Evolutionary conservation across 2,888 invertebrate species (phyloP).

Genomic region (Resseliella maxima): DNA sequence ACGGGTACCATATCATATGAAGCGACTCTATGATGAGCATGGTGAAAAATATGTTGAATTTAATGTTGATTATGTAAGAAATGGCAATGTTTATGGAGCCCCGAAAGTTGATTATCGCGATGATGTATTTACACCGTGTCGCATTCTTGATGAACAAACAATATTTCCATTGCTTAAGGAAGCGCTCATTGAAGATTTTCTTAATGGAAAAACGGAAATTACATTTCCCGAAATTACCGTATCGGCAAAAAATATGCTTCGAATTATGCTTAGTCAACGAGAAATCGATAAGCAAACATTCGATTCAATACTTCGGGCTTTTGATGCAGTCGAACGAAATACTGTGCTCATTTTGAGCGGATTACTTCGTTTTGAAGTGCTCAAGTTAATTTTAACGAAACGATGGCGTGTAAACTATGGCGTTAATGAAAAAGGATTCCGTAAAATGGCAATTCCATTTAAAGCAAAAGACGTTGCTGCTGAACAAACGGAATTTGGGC

Average conservation of each 20-base stretch:
- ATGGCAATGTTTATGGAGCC: neutral
- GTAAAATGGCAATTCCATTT: conserved; percentile 56
- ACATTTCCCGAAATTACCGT: neutral
- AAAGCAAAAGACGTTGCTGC: conserved; percentile 56
- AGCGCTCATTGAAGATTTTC: conserved; percentile 8
- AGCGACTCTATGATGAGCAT: neutral
- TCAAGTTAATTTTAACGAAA: conserved; percentile 29
- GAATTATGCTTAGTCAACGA: neutral
- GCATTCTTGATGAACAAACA: conserved; percentile 3
- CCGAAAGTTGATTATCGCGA: neutral
- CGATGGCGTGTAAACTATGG: conserved; percentile 56
- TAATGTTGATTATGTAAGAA: neutral
- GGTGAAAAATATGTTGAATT: neutral
- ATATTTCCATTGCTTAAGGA: neutral
- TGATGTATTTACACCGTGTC: conserved; percentile 49
- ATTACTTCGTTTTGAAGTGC: neutral
- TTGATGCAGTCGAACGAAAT: neutral
- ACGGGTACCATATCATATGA: conserved; percentile 41
- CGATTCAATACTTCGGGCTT: neutral
- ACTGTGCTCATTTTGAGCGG: conserved; percentile 43
- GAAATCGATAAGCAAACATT: neutral
- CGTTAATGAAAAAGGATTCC: neutral
- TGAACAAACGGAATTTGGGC: conserved; percentile 51
- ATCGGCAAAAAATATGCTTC: neutral
- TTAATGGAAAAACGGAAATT: neutral